Evolutionary conservation across 2,888 invertebrate species (phyloP).

Genomic region (Melieria crassipennis): DNA sequence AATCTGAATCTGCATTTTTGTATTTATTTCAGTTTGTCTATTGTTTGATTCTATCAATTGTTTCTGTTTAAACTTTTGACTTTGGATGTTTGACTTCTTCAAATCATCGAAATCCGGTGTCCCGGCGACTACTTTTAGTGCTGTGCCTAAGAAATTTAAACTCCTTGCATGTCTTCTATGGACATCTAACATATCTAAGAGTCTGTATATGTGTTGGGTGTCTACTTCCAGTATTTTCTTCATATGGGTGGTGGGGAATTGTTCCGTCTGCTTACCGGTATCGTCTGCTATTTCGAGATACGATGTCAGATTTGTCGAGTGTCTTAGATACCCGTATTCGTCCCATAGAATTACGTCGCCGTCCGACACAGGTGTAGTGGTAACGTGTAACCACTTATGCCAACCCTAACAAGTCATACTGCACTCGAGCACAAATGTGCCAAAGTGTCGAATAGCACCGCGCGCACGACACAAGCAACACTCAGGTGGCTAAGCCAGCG

Average conservation of each 20-base stretch:
- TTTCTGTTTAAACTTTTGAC: neutral
- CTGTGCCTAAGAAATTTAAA: neutral
- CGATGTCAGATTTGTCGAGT: slow-evolving; percentile 6
- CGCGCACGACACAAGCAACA: too few relatives aligned
- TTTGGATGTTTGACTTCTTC: neutral
- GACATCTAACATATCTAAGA: too few relatives aligned
- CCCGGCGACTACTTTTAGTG: too few relatives aligned
- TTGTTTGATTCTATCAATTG: neutral
- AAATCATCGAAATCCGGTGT: too few relatives aligned
- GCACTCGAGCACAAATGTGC: too few relatives aligned
- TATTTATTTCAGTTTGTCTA: neutral
- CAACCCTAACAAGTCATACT: too few relatives aligned
- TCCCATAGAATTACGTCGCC: neutral
- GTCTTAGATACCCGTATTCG: neutral
- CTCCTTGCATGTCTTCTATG: too few relatives aligned
- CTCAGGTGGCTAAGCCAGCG: too few relatives aligned
- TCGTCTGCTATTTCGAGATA: neutral
- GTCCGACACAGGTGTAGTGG: slow-evolving; percentile 1
- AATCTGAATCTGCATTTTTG: neutral
- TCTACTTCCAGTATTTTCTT: neutral
- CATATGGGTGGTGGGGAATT: neutral
- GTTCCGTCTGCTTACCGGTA: neutral
- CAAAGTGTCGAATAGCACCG: too few relatives aligned
- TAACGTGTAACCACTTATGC: too few relatives aligned
- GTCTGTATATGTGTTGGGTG: neutral